phyloP scores from a whole-genome alignment of 2,797 vertebrate species.

The Falco concolor region DNA sequence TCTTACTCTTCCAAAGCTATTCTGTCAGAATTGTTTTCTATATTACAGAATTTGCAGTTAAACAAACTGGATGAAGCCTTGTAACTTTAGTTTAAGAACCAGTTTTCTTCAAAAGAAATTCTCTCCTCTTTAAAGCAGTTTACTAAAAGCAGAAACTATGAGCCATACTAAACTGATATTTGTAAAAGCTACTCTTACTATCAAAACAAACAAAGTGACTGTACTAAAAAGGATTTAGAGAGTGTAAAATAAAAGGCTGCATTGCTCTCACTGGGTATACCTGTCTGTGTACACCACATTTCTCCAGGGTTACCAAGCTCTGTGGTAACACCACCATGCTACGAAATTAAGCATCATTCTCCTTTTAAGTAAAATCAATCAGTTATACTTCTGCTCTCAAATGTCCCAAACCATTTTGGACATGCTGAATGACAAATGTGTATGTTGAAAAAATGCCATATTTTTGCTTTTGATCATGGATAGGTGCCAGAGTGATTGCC shows the following conservation, averaged over 20 bases:
- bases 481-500: constrained; percentile 27
- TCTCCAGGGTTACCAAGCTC: constrained; percentile 47
- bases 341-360: not conserved
- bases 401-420: not conserved
- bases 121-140: constrained; percentile 27
- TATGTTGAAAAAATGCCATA: not conserved
- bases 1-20: not conserved
- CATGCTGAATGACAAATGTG: not conserved
- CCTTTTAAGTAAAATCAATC: not conserved
- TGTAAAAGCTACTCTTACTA: constrained; percentile 64
- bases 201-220: constrained; percentile 58
- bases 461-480: constrained; percentile 27
- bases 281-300: not conserved
- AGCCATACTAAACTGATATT: constrained; percentile 42
- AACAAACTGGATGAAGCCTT: constrained; percentile 8
- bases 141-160: constrained; percentile 65
- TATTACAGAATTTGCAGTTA: not conserved
- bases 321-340: constrained; percentile 3
- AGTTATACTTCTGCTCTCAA: not conserved
- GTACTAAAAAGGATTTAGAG: constrained; percentile 60
- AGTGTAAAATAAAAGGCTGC: constrained; percentile 40
- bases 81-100: constrained; percentile 14
- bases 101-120: not conserved
- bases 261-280: constrained; percentile 1
- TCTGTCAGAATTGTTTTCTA: not conserved